Evolutionary conservation across 2,797 vertebrate species (phyloP).

Genomic region (Crypturellus tataupa): DNA sequence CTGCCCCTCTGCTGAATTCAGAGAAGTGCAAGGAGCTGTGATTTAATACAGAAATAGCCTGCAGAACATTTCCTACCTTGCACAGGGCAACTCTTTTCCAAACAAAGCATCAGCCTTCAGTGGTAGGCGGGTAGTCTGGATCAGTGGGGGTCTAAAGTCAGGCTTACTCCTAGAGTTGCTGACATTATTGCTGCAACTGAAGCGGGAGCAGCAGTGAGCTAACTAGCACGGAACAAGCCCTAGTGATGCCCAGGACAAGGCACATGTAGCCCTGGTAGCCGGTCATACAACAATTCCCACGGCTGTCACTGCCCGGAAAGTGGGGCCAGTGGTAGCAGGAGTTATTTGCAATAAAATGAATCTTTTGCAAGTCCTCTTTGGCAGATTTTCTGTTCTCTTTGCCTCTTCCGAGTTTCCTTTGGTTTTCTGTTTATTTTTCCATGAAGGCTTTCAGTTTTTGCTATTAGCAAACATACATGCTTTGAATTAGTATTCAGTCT

Average conservation of each 20-base stretch:
- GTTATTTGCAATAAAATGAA: background rate
- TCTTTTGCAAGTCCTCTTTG: rapidly evolving
- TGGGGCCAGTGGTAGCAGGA: rapidly evolving
- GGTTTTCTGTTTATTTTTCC: background rate
- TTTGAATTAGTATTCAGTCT: background rate
- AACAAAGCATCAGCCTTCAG: background rate
- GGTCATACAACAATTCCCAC: rapidly evolving
- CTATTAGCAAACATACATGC: background rate
- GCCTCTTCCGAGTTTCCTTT: background rate
- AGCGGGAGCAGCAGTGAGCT: background rate
- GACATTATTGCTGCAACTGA: background rate
- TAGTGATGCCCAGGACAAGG: rapidly evolving
- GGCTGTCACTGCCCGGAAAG: rapidly evolving
- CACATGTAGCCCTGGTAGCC: background rate
- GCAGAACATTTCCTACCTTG: background rate
- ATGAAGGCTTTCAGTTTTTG: background rate
- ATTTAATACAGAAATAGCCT: background rate
- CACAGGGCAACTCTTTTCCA: rapidly evolving
- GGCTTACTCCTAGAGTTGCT: background rate
- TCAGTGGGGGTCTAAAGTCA: background rate
- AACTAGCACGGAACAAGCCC: background rate
- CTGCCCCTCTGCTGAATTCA: constrained; percentile 7
- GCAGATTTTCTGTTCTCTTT: background rate
- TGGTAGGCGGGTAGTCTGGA: background rate
- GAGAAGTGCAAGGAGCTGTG: constrained; percentile 15